phyloP scores from a whole-genome alignment of 2,113 vertebrate species.

The Tragelaphus buxtoni region DNA sequence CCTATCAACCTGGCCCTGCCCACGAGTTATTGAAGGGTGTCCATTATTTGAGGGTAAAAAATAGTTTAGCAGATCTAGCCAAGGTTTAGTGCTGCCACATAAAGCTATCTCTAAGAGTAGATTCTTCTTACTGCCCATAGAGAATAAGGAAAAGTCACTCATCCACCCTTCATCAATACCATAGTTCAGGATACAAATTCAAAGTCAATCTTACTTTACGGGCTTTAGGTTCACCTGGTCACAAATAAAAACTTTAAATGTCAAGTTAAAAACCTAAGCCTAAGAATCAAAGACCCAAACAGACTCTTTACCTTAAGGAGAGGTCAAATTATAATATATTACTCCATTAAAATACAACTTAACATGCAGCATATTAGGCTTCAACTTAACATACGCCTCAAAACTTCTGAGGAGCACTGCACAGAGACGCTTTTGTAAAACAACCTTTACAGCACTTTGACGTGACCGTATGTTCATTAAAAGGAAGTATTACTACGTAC shows the following conservation, averaged over 20 bases:
- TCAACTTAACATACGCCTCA: conserved; percentile 40
- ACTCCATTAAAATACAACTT: conserved; percentile 63
- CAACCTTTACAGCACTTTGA: conserved; percentile 64
- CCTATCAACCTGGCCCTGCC: not conserved
- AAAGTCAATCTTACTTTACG: not conserved
- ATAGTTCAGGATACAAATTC: not conserved
- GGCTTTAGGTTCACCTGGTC: conserved; percentile 17
- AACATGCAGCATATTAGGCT: conserved; percentile 53
- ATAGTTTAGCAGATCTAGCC: not conserved
- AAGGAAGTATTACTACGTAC: conserved; percentile 69
- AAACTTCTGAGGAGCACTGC: conserved; percentile 51
- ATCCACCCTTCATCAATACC: not conserved
- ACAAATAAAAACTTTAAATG: not conserved
- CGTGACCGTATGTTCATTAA: conserved; percentile 73
- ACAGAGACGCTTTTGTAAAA: conserved; percentile 66
- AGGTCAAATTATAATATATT: conserved; percentile 55
- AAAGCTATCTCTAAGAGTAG: not conserved
- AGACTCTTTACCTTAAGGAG: conserved; percentile 49
- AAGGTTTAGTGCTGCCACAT: not conserved
- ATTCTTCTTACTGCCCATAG: not conserved
- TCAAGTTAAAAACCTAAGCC: conserved; percentile 31
- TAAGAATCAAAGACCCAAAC: conserved; percentile 37
- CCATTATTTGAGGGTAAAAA: not conserved
- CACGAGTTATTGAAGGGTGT: not conserved
- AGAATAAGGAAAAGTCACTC: not conserved